Base-by-base conservation (phyloP, 2,797 vertebrate genomes). In the Borostomias antarcticus region DNA sequence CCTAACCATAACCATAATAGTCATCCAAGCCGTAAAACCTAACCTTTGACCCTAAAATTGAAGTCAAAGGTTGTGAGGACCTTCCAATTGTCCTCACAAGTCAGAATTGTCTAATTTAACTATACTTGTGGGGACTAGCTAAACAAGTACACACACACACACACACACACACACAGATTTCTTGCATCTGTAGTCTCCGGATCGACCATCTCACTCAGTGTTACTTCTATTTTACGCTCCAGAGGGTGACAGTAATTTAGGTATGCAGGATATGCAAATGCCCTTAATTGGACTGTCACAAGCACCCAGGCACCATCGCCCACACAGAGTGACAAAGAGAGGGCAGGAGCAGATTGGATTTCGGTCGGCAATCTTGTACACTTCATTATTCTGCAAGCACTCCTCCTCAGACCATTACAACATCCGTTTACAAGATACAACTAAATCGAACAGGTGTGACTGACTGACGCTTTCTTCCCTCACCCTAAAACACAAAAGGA, bases 261-360 rank as follows among this genome's bases (percentile, higher is more conserved):
- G 73, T 79, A 76, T 76, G 73, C 77, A 37, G 68, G n/a, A 86
- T 88, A 91, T 90, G 88, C 87, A 91, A 90, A 90, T 85, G 69
- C 58, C 51, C 82, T 89, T 91, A 90, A 91, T 89, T 89, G 88
- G 86, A 88, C 84, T 91, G 89, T 89, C 85, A 89, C 79, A 79
- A 89, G 83, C 82, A 85, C 76, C 73, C 76, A 73, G 77, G 80
- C 82, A 76, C 76, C 76, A 80, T 83, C 85, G 85, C 82, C 83
- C 80, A 82, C 80, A 80, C 74, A 82, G 78, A 85, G 84, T 81
- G 75, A 81, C 81, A 68, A 64, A 73, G 80, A 69, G 65, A 72
- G 80, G 83, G 82, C 59, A 79, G 40, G 53, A 89, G 83, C 79
- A 87, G 85, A 91, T 87, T 88, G 83, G 76, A 88, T 89, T 89